These are phyloP conservation scores for Gobio occitaniae DNA, from an alignment of 2,797 vertebrate species.

Conservation along the genomic window DNA sequence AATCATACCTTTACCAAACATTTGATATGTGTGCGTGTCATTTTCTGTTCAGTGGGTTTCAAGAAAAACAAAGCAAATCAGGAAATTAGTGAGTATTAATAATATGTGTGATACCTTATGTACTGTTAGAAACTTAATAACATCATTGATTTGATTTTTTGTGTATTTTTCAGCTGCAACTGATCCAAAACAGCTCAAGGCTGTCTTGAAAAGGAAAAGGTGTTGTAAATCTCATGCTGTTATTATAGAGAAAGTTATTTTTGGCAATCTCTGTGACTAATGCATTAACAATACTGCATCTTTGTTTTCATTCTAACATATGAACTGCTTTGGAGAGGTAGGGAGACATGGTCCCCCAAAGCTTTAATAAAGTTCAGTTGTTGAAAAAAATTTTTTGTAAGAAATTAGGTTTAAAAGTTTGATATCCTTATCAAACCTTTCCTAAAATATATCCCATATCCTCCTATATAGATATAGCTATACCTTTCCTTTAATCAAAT, in stretches of 20 bases:
- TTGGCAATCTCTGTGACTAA: not conserved
- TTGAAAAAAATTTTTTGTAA: not conserved
- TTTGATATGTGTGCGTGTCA: not conserved
- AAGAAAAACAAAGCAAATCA: constrained; percentile 76
- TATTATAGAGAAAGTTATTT: not conserved
- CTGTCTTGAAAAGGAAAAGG: constrained; percentile 80
- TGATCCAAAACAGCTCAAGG: constrained; percentile 73
- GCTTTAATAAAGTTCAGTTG: constrained; percentile 42
- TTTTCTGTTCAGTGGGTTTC: constrained; percentile 80
- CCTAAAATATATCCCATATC: constrained; percentile 45
- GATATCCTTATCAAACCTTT: constrained; percentile 57
- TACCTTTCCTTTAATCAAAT: constrained; percentile 38
- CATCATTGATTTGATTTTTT: constrained; percentile 7
- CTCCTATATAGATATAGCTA: constrained; percentile 13
- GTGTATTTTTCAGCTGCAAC: constrained; percentile 54
- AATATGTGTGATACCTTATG: not conserved
- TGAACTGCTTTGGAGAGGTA: constrained; percentile 12
- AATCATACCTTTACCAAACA: no score
- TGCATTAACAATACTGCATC: not conserved
- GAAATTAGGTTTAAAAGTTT: constrained; percentile 46
- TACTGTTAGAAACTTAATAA: not conserved
- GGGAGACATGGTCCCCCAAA: constrained; percentile 5
- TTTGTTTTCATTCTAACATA: not conserved
- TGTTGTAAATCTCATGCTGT: constrained; percentile 34
- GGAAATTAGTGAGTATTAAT: constrained; percentile 38